These are phyloP conservation scores for Petrosia ficiformis DNA, from an alignment of 37 sponge, comb jelly and placozoan species.

Conservation along the genomic window DNA sequence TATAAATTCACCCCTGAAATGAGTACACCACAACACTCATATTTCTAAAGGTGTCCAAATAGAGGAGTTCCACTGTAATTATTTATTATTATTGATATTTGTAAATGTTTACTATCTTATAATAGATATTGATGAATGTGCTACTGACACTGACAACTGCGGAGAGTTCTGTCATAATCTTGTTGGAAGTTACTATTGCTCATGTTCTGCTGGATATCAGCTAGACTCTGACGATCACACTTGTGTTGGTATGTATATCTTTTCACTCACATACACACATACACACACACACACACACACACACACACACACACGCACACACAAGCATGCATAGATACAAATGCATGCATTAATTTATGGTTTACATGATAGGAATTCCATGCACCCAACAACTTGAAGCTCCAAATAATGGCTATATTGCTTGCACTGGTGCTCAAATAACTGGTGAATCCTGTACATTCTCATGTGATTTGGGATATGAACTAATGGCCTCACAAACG, in stretches of 20 bases:
- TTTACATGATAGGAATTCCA: not conserved
- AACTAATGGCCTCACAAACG: not conserved
- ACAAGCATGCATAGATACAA: not conserved
- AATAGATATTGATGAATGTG: slow-evolving; percentile 27
- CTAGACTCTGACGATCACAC: not conserved
- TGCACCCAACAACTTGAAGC: slow-evolving; percentile 2
- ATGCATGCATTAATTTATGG: not conserved
- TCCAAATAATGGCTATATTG: slow-evolving; percentile 12
- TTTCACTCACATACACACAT: no score
- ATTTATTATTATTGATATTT: not conserved
- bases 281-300: no score
- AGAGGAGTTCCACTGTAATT: no score
- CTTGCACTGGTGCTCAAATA: slow-evolving; percentile 12
- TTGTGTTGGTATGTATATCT: slow-evolving; percentile 17
- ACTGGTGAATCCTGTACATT: slow-evolving; percentile 19
- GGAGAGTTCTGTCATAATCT: slow-evolving; percentile 1
- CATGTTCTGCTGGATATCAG: slow-evolving; percentile 12
- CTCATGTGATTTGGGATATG: slow-evolving; percentile 3
- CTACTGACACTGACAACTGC: slow-evolving; percentile 8
- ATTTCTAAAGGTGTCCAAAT: no score
- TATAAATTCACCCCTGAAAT: no score
- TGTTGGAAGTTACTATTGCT: slow-evolving; percentile 2
- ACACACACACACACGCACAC: no score
- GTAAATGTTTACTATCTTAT: not conserved
- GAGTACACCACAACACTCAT: no score